Evolutionary conservation across 2,113 vertebrate species (phyloP).

Genomic region (Narcine bancroftii): DNA sequence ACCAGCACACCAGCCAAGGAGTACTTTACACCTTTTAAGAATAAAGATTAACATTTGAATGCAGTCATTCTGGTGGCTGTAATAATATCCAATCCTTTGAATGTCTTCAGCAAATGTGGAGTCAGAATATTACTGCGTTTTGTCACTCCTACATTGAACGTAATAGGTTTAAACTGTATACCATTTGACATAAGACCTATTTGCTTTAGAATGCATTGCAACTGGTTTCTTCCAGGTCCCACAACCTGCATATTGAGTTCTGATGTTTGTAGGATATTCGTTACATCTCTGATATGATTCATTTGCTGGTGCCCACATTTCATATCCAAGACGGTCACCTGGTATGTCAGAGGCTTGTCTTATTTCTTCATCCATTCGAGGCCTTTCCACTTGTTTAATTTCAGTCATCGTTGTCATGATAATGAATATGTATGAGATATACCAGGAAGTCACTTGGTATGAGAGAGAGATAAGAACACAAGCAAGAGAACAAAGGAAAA

Average conservation of each 20-base stretch:
- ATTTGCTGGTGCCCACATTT: not conserved
- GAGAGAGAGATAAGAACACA: not conserved
- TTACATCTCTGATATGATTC: not conserved
- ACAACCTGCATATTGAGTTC: slow-evolving; percentile 24
- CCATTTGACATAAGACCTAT: not conserved
- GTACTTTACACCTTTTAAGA: slow-evolving; percentile 4
- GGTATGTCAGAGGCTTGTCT: not conserved
- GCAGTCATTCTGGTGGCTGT: not conserved
- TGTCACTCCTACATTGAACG: not conserved
- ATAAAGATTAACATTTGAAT: no score
- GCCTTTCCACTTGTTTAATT: not conserved
- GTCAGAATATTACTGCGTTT: not conserved
- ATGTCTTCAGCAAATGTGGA: not conserved
- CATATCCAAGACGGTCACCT: not conserved
- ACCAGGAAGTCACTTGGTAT: not conserved
- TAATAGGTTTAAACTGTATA: not conserved
- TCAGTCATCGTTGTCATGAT: no score
- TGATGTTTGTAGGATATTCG: not conserved
- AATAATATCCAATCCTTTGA: not conserved
- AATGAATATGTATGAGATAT: not conserved
- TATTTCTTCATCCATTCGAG: not conserved
- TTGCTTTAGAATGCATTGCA: not conserved
- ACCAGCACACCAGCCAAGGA: slow-evolving; percentile 21
- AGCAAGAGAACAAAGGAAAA: no score
- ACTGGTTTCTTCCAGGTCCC: slow-evolving; percentile 1